Percentiles rank a stretch among this genome's conserved stretches.
phyloP scores from a whole-genome alignment of 2,888 invertebrate genomes.

The Conus canariensis region DNA sequence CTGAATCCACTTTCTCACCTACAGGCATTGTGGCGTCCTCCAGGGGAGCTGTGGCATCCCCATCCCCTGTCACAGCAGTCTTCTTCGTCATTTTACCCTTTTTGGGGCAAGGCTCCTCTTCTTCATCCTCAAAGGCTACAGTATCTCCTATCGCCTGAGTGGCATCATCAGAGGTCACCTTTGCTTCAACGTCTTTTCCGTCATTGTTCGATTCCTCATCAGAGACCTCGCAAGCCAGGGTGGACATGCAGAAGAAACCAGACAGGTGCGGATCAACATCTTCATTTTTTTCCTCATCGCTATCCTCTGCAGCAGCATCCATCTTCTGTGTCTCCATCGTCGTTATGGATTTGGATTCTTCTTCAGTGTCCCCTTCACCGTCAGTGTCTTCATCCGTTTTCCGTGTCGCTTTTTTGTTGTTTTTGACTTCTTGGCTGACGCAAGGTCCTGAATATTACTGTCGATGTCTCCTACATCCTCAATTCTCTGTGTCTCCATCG shows the following conservation, averaged over 20 bases:
- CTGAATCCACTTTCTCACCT: neutral
- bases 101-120: neutral
- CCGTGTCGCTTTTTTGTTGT: neutral
- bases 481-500: constrained; percentile 25
- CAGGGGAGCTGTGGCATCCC: neutral
- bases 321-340: constrained; percentile 13
- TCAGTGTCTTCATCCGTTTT: constrained; percentile 22
- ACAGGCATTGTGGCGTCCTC: constrained; percentile 37
- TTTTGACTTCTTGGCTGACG: neutral
- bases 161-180: constrained; percentile 37
- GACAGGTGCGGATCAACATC: constrained; percentile 45
- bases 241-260: constrained; percentile 61
- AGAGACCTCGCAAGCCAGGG: constrained; percentile 60
- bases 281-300: constrained; percentile 37
- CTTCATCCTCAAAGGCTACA: constrained; percentile 35
- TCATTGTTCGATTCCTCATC: constrained; percentile 36
- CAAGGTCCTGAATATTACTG: constrained; percentile 6
- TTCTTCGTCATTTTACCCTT: neutral
- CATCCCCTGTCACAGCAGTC: neutral
- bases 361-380: neutral
- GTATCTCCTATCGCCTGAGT: constrained; percentile 37
- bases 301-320: constrained; percentile 45
- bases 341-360: neutral
- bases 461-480: constrained; percentile 54
- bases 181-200: constrained; percentile 16